These are phyloP conservation scores for Cynopterus sphinx DNA, from an alignment of 2,797 vertebrate genomes.

Conservation along the genomic window DNA sequence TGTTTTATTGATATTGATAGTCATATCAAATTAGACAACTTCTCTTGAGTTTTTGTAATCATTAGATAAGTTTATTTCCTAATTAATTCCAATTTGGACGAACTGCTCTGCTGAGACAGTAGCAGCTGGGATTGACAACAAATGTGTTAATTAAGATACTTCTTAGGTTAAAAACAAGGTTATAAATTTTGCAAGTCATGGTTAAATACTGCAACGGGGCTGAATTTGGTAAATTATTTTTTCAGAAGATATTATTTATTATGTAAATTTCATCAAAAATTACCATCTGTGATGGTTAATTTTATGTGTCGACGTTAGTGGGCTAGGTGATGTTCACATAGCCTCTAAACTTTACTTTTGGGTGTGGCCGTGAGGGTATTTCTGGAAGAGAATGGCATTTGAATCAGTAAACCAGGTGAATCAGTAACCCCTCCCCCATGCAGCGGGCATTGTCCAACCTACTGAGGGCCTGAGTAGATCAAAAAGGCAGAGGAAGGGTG, in stretches of 20 bases:
- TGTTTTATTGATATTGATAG: constrained; percentile 36
- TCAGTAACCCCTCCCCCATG: not conserved
- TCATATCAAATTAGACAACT: constrained; percentile 25
- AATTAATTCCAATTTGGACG: constrained; percentile 37
- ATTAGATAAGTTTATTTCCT: not conserved
- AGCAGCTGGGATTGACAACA: not conserved
- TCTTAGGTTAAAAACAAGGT: not conserved
- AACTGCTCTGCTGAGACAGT: not conserved
- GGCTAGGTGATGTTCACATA: not conserved
- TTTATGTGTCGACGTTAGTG: not conserved
- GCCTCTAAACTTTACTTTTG: not conserved
- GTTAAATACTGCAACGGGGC: not conserved
- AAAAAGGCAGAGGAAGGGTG: not conserved
- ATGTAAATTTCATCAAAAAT: not conserved
- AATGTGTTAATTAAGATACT: not conserved
- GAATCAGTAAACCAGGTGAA: not conserved
- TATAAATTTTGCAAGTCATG: not conserved
- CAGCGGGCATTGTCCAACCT: not conserved
- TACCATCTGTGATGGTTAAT: not conserved
- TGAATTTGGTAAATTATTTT: not conserved
- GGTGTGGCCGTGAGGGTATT: not conserved
- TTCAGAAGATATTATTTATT: not conserved
- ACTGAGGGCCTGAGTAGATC: not conserved
- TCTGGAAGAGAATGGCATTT: not conserved
- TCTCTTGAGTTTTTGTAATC: not conserved